Evolutionary conservation across 2,797 vertebrate genomes (phyloP), one percentile per base, ranked within the genome.

Genomic region (Sebastes alutus): DNA sequence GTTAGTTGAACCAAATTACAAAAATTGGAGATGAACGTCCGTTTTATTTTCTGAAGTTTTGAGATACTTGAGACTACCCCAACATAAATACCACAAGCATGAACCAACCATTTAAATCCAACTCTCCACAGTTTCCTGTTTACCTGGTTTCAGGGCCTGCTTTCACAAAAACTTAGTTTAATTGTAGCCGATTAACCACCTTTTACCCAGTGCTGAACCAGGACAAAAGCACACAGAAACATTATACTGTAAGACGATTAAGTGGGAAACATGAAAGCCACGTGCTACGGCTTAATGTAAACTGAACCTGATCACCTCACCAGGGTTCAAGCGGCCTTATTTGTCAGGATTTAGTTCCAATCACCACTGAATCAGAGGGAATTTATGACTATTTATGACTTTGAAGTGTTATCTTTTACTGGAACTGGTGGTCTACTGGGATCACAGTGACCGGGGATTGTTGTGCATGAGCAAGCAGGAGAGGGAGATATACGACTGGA

Each of bases 201-300:
- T 22, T 69, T 32, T n/a, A 46, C 20, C 29, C 35, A 4, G n/a
- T 42, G 33, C 70, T 49, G 14, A 78, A 77, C 32, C 14, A 32
- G 30, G 27, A 9, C 20, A 59, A 77, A 59, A 38, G 13, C 46
- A 59, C 71, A 54, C 7, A 3, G 46, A 72, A 80, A 83, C 23
- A 58, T 60, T 29, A 33, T 16, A 64, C 22, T 64, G 49, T 81
- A 79, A 85, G 61, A 59, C 5, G 80, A 88, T 88, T 90, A 88
- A 73, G 5, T 35, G 11, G 33, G 55, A 81, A 86, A 88, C 74
- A 81, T 35, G 35, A 86, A 79, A 83, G 59, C 80, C 81, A 86
- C 84, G 80, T 89, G 87, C 81, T 71, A 55, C 6, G 22, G 84
- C 79, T 90, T 88, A 89, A 54, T 23, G 74, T 38, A 75, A 87